Evolutionary conservation across 2,888 invertebrate genomes (phyloP).

Genomic region (Coenonympha arcania): DNA sequence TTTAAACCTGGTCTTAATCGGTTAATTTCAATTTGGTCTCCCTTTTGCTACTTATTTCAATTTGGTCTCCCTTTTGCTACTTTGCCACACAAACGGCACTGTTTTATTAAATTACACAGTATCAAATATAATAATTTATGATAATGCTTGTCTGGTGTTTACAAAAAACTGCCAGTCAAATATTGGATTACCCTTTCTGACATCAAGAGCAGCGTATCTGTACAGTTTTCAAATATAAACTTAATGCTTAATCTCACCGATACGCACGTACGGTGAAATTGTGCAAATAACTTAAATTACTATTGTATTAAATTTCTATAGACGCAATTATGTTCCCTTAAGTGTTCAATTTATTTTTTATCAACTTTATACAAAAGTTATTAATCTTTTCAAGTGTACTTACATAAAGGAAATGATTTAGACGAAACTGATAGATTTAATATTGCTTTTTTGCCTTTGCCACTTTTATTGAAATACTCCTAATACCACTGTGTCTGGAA

Average conservation of each 20-base stretch:
- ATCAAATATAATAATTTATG: no score
- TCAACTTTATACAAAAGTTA: neutral
- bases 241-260: neutral
- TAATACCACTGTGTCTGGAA: no score
- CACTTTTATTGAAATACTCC: no score
- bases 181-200: neutral
- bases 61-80: no score
- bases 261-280: neutral
- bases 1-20: no score
- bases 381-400: neutral
- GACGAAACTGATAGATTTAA: neutral
- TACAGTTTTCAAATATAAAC: neutral
- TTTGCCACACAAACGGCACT: no score
- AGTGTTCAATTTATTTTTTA: neutral
- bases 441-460: no score
- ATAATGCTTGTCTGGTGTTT: no score
- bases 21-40: no score
- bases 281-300: neutral
- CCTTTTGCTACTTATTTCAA: no score
- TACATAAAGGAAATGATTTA: neutral
- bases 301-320: neutral
- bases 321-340: neutral
- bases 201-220: neutral
- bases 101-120: no score
- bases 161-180: neutral